Base-by-base conservation (phyloP, 2,113 vertebrate species). In the Dipodomys ordii region DNA sequence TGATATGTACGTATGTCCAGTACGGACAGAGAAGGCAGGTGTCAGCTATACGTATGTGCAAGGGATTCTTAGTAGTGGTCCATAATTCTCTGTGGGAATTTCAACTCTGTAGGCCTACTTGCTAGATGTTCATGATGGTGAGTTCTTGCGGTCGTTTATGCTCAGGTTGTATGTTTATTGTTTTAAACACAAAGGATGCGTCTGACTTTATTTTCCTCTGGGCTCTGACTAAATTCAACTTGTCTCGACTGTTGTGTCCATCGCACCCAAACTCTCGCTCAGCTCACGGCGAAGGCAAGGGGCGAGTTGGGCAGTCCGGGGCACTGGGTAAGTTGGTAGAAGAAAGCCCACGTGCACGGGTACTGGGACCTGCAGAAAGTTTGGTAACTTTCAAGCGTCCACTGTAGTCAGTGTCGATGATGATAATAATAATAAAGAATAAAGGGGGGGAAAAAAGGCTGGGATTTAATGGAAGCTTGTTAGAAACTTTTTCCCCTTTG, bases 401-500 rank as follows among this genome's bases (percentile, higher is more conserved):
- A 20, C 11, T 22, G 60, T 62, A 73, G 30, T 93, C 91, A 92
- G 94, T 91, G 95, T 92, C n/a, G 89, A 83, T 86, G 93, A 74
- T 35, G 15, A 57, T 13, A 18, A 57, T 16, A 57, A 57, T 57
- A 57, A 57, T 57, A 57, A 57, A 49, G 49, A 11, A 49, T 11
- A 49, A 49, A 87, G 39, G 39, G 39, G 39, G 39, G 39, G 95
- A 90, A 96, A 90, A 90, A 77, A 92, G 44, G 49, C 4, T 57
- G n/a, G 87, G 83, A 94, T 90, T 84, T 90, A 93, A 95, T 77
- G 78, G 60, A 95, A 91, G 89, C 79, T 97, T 95, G 46, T 98
- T 97, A 96, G 92, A 86, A 94, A 92, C 87, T 88, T 95, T 92
- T 69, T 80, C 25, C 39, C 78, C 71, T 95, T 98, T 97, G 82